Conservation (phyloP, 2,888 invertebrate genomes). For the Drosophila multiciliata region DNA sequence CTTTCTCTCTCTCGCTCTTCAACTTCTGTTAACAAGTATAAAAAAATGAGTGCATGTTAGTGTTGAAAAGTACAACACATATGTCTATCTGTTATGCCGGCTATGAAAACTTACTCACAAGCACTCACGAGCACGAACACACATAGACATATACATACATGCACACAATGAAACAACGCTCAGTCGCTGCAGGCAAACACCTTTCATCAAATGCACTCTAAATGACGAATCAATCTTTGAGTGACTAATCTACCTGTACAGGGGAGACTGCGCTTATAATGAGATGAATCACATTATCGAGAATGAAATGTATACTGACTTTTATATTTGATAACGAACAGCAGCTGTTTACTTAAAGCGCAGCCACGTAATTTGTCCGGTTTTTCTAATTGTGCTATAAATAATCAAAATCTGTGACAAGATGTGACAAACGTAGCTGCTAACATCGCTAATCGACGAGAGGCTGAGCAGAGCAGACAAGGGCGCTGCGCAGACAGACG, state of each 20-base stretch:
- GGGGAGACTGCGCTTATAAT: conserved; percentile 7
- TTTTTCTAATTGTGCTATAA: conserved; percentile 44
- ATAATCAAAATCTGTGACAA: conserved; percentile 33
- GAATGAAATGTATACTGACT: conserved; percentile 9
- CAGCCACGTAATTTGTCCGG: conserved; percentile 37
- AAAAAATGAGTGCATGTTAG: conserved; percentile 25
- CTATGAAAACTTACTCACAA: conserved; percentile 20
- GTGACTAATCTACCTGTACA: conserved; percentile 55
- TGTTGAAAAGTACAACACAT: conserved; percentile 37
- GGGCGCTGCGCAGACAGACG: conserved; percentile 29
- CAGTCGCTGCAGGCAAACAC: conserved; percentile 46
- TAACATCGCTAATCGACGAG: background rate
- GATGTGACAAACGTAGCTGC: conserved; percentile 4
- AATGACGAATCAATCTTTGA: conserved; percentile 44
- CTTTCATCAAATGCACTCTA: conserved; percentile 51
- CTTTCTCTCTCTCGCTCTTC: conserved; percentile 1
- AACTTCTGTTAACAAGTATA: conserved; percentile 18
- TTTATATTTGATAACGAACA: conserved; percentile 24
- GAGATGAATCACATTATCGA: conserved; percentile 43
- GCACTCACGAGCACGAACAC: conserved; percentile 3
- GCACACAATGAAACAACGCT: conserved; percentile 9
- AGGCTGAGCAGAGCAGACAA: conserved; percentile 19
- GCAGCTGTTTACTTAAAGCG: conserved; percentile 7
- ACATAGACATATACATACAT: background rate
- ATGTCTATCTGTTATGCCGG: conserved; percentile 32